Conservation (phyloP, 2,113 vertebrate species). For the Platycercus adscitus region DNA sequence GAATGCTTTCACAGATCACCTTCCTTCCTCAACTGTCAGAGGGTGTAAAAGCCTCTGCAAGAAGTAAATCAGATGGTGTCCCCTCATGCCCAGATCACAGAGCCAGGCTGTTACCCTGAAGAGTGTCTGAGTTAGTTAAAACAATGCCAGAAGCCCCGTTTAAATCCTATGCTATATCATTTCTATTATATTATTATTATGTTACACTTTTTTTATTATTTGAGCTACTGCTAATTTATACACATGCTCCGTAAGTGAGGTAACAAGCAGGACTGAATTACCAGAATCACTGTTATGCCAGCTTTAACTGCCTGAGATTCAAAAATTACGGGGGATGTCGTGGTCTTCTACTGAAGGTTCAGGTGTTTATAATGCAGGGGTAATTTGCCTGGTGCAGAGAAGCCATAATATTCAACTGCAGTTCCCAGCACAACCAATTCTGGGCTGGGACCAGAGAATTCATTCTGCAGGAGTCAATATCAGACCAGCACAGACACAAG, state of each 20-base stretch:
- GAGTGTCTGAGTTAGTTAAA: not conserved
- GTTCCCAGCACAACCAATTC: not conserved
- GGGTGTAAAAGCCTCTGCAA: not conserved
- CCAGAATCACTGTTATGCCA: not conserved
- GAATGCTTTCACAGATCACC: not conserved
- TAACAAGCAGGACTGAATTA: not conserved
- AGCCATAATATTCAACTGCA: fast-evolving
- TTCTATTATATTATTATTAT: not conserved
- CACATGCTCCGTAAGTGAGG: not conserved
- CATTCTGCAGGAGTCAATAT: not conserved
- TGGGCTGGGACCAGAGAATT: not conserved
- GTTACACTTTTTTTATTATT: not conserved
- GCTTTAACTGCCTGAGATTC: not conserved
- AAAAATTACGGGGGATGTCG: not conserved
- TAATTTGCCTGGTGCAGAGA: not conserved
- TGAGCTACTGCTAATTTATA: not conserved
- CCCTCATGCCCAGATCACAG: not conserved
- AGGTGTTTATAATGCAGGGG: not conserved
- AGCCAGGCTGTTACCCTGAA: not conserved
- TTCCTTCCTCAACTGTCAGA: not conserved
- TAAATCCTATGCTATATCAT: not conserved
- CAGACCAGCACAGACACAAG: not conserved
- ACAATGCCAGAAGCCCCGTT: not conserved
- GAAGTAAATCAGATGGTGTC: not conserved
- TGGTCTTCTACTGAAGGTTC: not conserved